Conservation (phyloP, 35 echinoderm and acorn worm genomes). For the Ophioderma brevispina region DNA sequence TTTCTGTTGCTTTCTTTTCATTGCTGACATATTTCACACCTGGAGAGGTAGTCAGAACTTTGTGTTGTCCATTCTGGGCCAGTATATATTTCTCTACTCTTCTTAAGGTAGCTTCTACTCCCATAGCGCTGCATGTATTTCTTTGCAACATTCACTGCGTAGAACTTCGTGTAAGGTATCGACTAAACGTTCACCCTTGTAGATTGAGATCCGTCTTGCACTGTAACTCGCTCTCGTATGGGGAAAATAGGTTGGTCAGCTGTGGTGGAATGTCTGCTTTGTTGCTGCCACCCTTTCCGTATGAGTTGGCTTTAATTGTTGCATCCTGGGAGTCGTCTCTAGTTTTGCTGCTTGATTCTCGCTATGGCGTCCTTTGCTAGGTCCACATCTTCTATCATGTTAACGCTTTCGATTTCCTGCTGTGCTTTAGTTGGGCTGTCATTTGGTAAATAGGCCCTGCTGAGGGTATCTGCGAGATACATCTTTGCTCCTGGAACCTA, state of each 20-base stretch:
- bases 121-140: slow-evolving; percentile 35
- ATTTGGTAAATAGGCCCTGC: not conserved
- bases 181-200: slow-evolving; percentile 33
- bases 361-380: too few species aligned
- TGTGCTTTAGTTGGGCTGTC: not conserved
- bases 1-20: slow-evolving; percentile 14
- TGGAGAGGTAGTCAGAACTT: not conserved
- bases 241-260: slow-evolving; percentile 27
- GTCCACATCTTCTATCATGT: too few species aligned
- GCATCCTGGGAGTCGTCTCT: slow-evolving; percentile 13
- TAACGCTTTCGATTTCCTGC: not conserved
- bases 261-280: slow-evolving; percentile 18
- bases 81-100: slow-evolving; percentile 19
- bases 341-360: not conserved
- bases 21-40: slow-evolving; percentile 15
- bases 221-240: slow-evolving; percentile 48
- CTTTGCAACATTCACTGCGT: not conserved
- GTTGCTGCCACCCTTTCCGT: slow-evolving; percentile 29
- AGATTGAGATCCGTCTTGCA: slow-evolving; percentile 54
- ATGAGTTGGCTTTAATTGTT: slow-evolving; percentile 25
- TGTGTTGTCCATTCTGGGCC: slow-evolving; percentile 19
- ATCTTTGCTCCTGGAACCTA: not conserved
- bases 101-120: slow-evolving; percentile 2
- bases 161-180: slow-evolving; percentile 25
- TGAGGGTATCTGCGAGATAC: slow-evolving; percentile 18